Conservation (phyloP, 2,888 invertebrate genomes). For the Oxystoma pomonae region DNA sequence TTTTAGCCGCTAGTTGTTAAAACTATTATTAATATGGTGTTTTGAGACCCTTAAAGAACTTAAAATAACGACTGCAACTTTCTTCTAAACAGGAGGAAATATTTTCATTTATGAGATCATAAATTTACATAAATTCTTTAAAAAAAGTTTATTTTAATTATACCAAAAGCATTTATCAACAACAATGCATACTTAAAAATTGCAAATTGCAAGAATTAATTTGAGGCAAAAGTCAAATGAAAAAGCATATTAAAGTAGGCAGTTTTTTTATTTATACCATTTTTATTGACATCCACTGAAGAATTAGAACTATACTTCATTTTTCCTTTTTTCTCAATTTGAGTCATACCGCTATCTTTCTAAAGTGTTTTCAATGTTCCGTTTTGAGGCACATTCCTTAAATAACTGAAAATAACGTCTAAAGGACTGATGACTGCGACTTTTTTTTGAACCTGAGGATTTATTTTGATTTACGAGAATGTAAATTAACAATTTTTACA, state of each 20-base stretch:
- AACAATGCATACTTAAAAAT: too few relatives aligned
- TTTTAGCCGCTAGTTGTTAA: too few relatives aligned
- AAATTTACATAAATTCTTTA: too few relatives aligned
- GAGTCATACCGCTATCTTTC: too few relatives aligned
- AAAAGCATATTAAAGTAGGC: slow-evolving; percentile 26
- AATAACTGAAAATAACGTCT: slow-evolving; percentile 31
- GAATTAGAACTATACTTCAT: slow-evolving; percentile 28
- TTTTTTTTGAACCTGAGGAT: slow-evolving; percentile 14
- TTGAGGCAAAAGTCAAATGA: slow-evolving; percentile 30
- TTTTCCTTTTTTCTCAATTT: slow-evolving; percentile 56
- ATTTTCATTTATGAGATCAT: slow-evolving; percentile 1
- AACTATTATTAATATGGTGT: slow-evolving; percentile 20
- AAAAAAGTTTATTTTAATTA: too few relatives aligned
- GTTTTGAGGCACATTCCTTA: slow-evolving; percentile 30
- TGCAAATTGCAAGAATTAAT: too few relatives aligned
- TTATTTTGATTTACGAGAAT: slow-evolving; percentile 1
- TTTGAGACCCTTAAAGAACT: slow-evolving; percentile 30
- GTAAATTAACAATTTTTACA: too few relatives aligned
- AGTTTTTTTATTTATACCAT: slow-evolving; percentile 24
- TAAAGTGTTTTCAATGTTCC: slow-evolving; percentile 16
- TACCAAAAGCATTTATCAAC: too few relatives aligned
- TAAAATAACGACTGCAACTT: slow-evolving; percentile 27
- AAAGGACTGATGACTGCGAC: too few relatives aligned
- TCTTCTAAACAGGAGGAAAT: slow-evolving; percentile 18
- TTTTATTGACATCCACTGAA: slow-evolving; percentile 31